Conservation (phyloP, 2,888 invertebrate species). For the Nymphalis polychloros region DNA sequence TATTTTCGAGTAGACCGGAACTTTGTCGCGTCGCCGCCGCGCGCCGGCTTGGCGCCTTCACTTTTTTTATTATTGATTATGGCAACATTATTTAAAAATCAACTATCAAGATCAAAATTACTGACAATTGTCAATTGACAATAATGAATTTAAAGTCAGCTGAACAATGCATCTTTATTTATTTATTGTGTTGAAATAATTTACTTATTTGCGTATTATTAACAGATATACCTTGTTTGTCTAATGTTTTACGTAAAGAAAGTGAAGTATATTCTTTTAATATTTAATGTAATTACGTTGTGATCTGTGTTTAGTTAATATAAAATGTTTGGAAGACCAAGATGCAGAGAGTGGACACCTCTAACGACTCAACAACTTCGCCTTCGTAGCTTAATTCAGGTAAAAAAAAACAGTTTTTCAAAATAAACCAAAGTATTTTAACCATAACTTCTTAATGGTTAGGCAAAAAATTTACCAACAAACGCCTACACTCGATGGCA, state of each 20-base stretch:
- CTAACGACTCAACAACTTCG: slow-evolving; percentile 92
- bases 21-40: too few relatives aligned
- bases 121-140: slow-evolving; percentile 28
- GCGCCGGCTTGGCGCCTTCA: too few relatives aligned
- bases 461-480: slow-evolving; percentile 56
- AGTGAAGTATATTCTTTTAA: slow-evolving; percentile 3
- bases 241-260: slow-evolving; percentile 16
- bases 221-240: slow-evolving; percentile 2
- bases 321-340: slow-evolving; percentile 83
- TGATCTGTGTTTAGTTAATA: slow-evolving; percentile 39
- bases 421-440: background rate
- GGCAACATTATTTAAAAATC: slow-evolving; percentile 8
- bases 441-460: background rate
- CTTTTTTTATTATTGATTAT: slow-evolving; percentile 12
- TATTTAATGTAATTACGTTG: slow-evolving; percentile 26
- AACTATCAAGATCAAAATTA: background rate
- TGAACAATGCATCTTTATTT: slow-evolving; percentile 61
- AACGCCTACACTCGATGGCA: slow-evolving; percentile 54
- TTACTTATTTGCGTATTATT: slow-evolving; percentile 14
- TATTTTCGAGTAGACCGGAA: background rate
- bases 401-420: slow-evolving; percentile 53
- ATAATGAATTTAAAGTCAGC: slow-evolving; percentile 44
- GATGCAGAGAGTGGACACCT: slow-evolving; percentile 90
- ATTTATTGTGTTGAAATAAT: slow-evolving; percentile 43
- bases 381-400: slow-evolving; percentile 89